Base-by-base conservation (phyloP, 2,113 vertebrate species). In the Hymenochirus boettgeri region DNA sequence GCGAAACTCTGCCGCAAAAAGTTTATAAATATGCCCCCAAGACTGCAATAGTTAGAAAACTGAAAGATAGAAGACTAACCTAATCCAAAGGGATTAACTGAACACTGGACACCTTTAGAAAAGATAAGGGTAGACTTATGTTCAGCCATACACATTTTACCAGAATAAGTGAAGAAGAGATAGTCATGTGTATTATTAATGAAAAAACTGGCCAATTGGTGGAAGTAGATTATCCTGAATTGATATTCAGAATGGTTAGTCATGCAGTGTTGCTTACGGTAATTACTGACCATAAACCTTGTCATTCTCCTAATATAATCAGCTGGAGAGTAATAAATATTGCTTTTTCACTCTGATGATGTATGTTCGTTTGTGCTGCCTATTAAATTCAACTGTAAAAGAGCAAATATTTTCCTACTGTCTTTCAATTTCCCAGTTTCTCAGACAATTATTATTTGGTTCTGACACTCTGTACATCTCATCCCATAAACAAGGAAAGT, bases 401-500 rank as follows among this genome's bases (percentile, higher is more conserved):
- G 27, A 57, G 42, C 54, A 57, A 50, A 66, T 57, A 66, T 57
- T 57, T 57, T 50, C 54, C 45, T 48, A 48, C 63, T 31, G 22
- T 57, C 54, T 66, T 66, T 66, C 54, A 66, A 57, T 66, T 66
- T 66, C 54, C 56, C 39, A 45, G 35, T 66, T 25, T 58, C 54
- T 66, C 54, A 8, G 33, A 18, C 45, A 15, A 17, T 42, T 37
- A 57, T 65, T 57, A 65, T 66, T 65, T 48, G 31, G 22, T 9
- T 4, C 12, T 27, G 62, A 56, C 52, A 56, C 18, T 17, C 54
- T 18, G 24, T 51, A 58, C 26, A 66, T n/a, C n/a, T n/a, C n/a
- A n/a, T n/a, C n/a, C n/a, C n/a, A n/a, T n/a, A n/a, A n/a, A n/a
- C n/a, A n/a, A n/a, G 26, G 53, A 50, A 58, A 27, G 37, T 66